A percentile compares a stretch with the other conserved stretches of the same genome.
Evolutionary conservation across 2,113 vertebrate genomes (phyloP).

Genomic region (Chionis minor): DNA sequence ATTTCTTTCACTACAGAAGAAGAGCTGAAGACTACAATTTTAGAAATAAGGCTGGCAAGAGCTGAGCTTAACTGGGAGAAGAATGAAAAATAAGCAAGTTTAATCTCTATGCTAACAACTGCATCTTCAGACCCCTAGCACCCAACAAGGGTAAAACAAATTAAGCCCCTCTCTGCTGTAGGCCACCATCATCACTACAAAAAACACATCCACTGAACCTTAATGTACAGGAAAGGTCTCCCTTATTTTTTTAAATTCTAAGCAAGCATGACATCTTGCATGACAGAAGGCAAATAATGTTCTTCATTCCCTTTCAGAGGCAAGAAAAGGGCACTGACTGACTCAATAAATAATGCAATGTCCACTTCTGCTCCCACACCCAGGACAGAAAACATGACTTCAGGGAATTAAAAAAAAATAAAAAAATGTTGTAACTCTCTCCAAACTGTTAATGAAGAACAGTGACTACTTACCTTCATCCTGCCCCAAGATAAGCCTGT

Average conservation of each 20-base stretch:
- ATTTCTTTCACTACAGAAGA: background rate
- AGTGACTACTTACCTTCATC: constrained; percentile 77
- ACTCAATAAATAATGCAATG: background rate
- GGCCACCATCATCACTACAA: background rate
- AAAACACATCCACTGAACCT: background rate
- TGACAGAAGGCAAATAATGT: background rate
- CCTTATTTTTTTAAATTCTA: background rate
- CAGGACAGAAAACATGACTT: background rate
- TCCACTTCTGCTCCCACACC: background rate
- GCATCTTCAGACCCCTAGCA: background rate
- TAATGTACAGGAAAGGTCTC: background rate
- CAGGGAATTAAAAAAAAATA: background rate
- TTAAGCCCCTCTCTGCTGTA: background rate
- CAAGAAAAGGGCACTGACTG: background rate
- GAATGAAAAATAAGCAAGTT: background rate
- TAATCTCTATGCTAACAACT: background rate
- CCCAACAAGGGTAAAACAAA: background rate
- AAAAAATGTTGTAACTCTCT: background rate
- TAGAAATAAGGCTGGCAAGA: background rate
- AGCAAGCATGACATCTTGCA: background rate
- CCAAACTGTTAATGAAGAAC: background rate
- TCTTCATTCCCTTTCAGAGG: background rate
- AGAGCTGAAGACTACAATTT: background rate
- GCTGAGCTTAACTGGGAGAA: background rate
- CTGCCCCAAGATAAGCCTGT: constrained; percentile 77